Conservation (phyloP, 2,113 vertebrate species). For the Sinocyclocheilus anshuiensis region DNA sequence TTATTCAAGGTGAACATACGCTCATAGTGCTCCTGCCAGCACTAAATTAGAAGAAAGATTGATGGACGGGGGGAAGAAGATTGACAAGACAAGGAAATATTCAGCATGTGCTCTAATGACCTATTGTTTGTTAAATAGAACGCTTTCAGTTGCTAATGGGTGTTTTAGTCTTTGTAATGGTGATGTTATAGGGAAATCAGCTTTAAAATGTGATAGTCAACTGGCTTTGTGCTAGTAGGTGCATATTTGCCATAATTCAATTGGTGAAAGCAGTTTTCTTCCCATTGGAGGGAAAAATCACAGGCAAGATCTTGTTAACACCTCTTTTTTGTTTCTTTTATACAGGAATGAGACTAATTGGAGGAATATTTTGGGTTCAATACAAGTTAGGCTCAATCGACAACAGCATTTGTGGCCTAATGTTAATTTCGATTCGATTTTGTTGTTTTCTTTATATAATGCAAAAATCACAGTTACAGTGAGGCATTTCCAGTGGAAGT, state of each 20-base stretch:
- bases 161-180: not conserved
- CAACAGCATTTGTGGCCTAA: not conserved
- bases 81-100: slow-evolving; percentile 38
- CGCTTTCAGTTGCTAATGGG: slow-evolving; percentile 6
- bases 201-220: not conserved
- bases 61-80: slow-evolving; percentile 42
- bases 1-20: slow-evolving; percentile 48
- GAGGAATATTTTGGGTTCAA: not conserved
- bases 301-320: not conserved
- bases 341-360: not conserved
- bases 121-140: slow-evolving; percentile 7
- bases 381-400: not conserved
- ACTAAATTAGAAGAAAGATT: slow-evolving; percentile 53
- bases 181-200: not conserved
- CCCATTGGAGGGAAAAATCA: not conserved
- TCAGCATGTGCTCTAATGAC: slow-evolving; percentile 44
- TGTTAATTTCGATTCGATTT: not conserved
- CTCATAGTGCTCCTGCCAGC: slow-evolving; percentile 34
- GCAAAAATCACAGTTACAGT: not conserved
- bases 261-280: not conserved
- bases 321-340: not conserved
- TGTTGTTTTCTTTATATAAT: not conserved
- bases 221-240: not conserved
- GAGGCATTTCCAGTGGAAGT: not conserved
- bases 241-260: not conserved